A percentile compares a stretch with the other conserved stretches of the same genome.
Conservation (phyloP, 2,797 vertebrate species). For the Amniataba percoides region DNA sequence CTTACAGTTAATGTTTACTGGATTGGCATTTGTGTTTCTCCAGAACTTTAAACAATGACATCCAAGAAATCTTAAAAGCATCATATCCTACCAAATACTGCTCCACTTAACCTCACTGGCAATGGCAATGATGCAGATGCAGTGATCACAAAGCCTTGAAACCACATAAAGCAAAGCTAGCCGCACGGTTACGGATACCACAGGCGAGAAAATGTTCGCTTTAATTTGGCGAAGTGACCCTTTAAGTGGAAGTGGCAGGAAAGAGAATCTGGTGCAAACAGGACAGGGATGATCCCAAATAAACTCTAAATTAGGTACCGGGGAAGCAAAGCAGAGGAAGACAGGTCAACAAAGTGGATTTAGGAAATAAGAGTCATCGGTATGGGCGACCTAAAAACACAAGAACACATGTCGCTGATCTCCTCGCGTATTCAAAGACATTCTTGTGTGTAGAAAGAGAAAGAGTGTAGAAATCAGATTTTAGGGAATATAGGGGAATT, state of each 20-base stretch:
- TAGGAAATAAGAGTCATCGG: neutral
- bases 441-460: neutral
- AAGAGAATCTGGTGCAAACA: neutral
- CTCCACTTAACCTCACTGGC: neutral
- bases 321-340: neutral
- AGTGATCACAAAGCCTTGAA: neutral
- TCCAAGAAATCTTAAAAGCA: neutral
- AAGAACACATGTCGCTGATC: neutral
- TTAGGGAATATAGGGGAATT: slow-evolving; percentile 32
- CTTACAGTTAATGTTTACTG: neutral
- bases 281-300: neutral
- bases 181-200: neutral
- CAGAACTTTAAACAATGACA: neutral
- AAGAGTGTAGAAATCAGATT: slow-evolving; percentile 23
- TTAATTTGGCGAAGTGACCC: neutral
- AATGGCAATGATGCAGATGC: neutral
- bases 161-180: neutral
- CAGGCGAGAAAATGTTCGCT: neutral
- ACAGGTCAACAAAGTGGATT: neutral
- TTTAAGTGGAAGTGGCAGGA: neutral
- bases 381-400: neutral
- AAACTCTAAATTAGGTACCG: slow-evolving; percentile 3
- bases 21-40: neutral
- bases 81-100: neutral
- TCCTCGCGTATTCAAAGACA: slow-evolving; percentile 3